Base-by-base conservation (phyloP, 2,888 invertebrate species). In the Saturnia pavonia region DNA sequence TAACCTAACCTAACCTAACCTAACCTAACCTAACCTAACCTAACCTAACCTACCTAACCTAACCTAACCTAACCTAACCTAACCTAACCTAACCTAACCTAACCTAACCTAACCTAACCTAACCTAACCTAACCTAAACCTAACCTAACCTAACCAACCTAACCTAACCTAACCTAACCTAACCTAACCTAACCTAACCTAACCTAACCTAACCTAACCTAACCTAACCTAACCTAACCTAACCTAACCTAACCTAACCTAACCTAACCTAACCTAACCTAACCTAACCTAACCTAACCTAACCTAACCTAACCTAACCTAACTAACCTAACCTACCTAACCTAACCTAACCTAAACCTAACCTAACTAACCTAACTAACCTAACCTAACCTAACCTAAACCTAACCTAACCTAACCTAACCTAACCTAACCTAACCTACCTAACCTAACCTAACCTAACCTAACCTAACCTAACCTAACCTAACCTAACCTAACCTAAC, bases 161-260 rank as follows among this genome's bases (percentile, higher is more conserved):
- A 34, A 34, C 34, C 34, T 34, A 34, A 34, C 34, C 34, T 34
- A 34, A 34, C 34, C 34, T 34, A 34, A 34, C n/a, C n/a, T n/a
- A 6, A 34, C 34, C 34, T 34, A 34, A 34, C 34, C 34, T 6
- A 34, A 34, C 34, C 34, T 4, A 43, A 43, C 43, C 43, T 74
- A 75, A 74, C 71, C 74, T 72, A 75, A 74, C 72, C 74, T 72
- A 72, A 75, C 73, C 75, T 72, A 75, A 75, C 75, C 43, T 43
- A 43, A 43, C 75, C n/a, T 75, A 75, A 77, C 75, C 76, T 75
- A 75, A 76, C 75, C 76, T 73, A 72, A 74, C 73, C 75, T 74
- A 74, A 75, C 74, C 77, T 74, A 76, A 77, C 77, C 77, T 77
- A 77, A 77, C 77, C 77, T 77, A 77, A 76, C 77, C 75, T 76